Base-by-base conservation (phyloP, 2,888 invertebrate species). In the Neoaliturus tenellus region DNA sequence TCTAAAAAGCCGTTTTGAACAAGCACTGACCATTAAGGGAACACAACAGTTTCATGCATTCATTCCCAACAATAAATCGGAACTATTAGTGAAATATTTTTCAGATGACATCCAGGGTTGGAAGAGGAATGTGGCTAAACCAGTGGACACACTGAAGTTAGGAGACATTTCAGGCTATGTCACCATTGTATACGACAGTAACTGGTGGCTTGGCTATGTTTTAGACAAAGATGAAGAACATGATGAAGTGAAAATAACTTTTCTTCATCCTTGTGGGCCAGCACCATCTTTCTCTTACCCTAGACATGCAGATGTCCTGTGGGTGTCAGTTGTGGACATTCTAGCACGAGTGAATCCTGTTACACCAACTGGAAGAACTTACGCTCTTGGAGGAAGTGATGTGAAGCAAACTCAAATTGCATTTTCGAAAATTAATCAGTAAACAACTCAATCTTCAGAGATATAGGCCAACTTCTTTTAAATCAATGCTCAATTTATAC, bases 261-360 rank as follows among this genome's bases (percentile, higher is more conserved):
- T 80, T 80, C 31, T 80, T 44, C 80, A 80, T 17, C 31, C 80
- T 31, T 31, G 20, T 35, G 51, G 78, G 44, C 78, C 31, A 25
- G 20, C 48, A 6, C 44, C 20, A 4, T 41, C 2, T 0, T 31
- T 67, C n/a, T 44, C 6, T 28, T 78, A 23, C 48, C 78, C 78
- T 14, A 17, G 23, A 17, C 17, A 80, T 6, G 33, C 31, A 51
- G 55, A 80, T 41, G 28, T 28, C 14, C 28, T 78, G 44, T 78
- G 78, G 78, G 23, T 39, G 6, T 20, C 78, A 44, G n/a, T 44
- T 5, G 8, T 20, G 25, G 41, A 78, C n/a, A 3, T 78, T 4
- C 78, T 78, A 14, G 41, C 20, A 6, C 12, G 3, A 20, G 78
- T 78, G 12, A n/a, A 44, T 78, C 78, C 78, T 20, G 20, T 39